Percentiles rank a stretch among this genome's conserved stretches.
Evolutionary conservation across 2,888 invertebrate species (phyloP).

Genomic region (Caenorhabditis sp.): DNA sequence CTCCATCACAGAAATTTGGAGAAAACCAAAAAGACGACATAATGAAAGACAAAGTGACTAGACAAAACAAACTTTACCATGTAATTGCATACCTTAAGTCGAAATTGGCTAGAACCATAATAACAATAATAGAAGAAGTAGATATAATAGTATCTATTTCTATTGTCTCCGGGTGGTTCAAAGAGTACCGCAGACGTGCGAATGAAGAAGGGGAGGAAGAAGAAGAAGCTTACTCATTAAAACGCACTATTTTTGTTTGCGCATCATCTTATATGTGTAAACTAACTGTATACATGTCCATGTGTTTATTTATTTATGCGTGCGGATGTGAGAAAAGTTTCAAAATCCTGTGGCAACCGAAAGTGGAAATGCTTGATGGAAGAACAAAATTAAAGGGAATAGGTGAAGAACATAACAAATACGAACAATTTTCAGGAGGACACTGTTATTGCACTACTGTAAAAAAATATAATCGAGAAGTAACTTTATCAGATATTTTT

Average conservation of each 20-base stretch:
- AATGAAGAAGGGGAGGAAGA: neutral
- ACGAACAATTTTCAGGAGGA: too few species aligned
- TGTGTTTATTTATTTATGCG: neutral
- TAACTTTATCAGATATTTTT: too few species aligned
- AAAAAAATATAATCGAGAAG: too few species aligned
- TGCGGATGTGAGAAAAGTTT: neutral
- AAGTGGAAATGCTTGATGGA: too few species aligned
- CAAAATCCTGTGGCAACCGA: neutral
- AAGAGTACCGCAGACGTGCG: neutral
- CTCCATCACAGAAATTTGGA: too few species aligned
- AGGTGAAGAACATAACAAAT: too few species aligned
- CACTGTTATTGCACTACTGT: too few species aligned
- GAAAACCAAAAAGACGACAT: too few species aligned
- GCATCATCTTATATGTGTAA: conserved; percentile 1
- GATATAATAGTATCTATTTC: neutral
- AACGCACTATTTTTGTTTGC: neutral
- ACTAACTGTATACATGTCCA: conserved; percentile 1
- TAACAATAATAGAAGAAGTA: neutral
- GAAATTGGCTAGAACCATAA: neutral
- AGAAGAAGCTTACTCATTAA: neutral
- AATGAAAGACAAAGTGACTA: too few species aligned
- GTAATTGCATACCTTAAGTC: conserved; percentile 6
- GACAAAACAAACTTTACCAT: neutral
- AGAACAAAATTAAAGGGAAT: too few species aligned
- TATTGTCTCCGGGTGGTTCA: neutral